Evolutionary conservation across 2,113 vertebrate genomes (phyloP).

Genomic region (Saccopteryx bilineata): DNA sequence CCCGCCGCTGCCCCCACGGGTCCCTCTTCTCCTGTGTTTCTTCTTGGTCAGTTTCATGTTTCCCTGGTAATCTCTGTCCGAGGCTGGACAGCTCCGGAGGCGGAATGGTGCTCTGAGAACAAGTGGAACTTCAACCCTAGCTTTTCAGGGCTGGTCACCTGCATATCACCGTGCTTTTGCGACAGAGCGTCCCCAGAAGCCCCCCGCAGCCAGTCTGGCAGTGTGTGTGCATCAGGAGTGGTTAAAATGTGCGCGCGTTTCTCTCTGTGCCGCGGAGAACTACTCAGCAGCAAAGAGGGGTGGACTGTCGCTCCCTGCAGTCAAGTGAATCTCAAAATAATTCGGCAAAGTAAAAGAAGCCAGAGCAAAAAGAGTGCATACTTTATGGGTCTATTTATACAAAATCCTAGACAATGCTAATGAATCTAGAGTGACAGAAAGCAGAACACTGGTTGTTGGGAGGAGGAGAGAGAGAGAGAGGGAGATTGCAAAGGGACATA

Average conservation of each 20-base stretch:
- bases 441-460: not conserved
- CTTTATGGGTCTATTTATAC: not conserved
- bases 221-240: not conserved
- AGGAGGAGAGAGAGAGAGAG: not conserved
- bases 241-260: not conserved
- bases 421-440: constrained; percentile 5
- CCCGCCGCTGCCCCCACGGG: not conserved
- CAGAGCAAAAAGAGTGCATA: not conserved
- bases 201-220: not conserved
- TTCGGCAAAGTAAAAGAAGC: not conserved
- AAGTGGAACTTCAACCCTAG: not conserved
- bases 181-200: not conserved
- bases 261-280: not conserved
- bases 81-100: not conserved
- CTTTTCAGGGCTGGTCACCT: not conserved
- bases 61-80: not conserved
- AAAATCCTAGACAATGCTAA: not conserved
- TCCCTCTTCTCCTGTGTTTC: not conserved
- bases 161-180: not conserved
- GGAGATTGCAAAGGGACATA: not conserved
- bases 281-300: not conserved
- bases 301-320: not conserved
- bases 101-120: not conserved
- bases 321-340: not conserved
- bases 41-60: not conserved